phyloP scores from a whole-genome alignment of 2,888 invertebrate genomes.

The Cyclophora punctaria region DNA sequence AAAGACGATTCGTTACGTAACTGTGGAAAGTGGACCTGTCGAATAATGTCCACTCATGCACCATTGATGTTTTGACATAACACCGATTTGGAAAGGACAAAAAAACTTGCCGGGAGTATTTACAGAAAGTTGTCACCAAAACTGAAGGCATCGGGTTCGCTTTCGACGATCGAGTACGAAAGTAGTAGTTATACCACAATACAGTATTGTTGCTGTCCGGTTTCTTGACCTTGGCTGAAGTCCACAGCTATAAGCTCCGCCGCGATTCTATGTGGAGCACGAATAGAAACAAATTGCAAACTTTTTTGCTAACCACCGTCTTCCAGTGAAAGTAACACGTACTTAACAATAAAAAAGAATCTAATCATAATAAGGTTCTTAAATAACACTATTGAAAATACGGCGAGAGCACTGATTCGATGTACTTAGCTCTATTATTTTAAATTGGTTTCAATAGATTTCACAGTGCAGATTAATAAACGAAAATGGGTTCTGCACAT shows the following conservation, averaged over 20 bases:
- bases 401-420: slow-evolving; percentile 20
- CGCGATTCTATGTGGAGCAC: slow-evolving; percentile 55
- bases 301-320: slow-evolving; percentile 41
- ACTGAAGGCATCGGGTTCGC: slow-evolving; percentile 57
- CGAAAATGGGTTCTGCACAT: slow-evolving; percentile 21
- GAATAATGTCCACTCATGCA: slow-evolving; percentile 37
- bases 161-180: slow-evolving; percentile 63
- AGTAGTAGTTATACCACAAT: slow-evolving; percentile 29
- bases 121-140: slow-evolving; percentile 66
- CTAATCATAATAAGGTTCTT: slow-evolving; percentile 20
- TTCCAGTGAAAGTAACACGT: slow-evolving; percentile 50
- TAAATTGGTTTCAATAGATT: slow-evolving; percentile 36
- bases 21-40: slow-evolving; percentile 63
- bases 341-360: slow-evolving; percentile 24
- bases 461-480: slow-evolving; percentile 33
- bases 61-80: slow-evolving; percentile 61
- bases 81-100: slow-evolving; percentile 63
- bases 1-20: slow-evolving; percentile 39
- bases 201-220: slow-evolving; percentile 52
- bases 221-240: slow-evolving; percentile 59
- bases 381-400: slow-evolving; percentile 25
- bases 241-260: slow-evolving; percentile 35
- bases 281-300: slow-evolving; percentile 53
- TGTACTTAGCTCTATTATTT: slow-evolving; percentile 22
- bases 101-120: slow-evolving; percentile 51